phyloP scores from a whole-genome alignment of 2,888 invertebrate genomes.

The Cepaea hortensis region DNA sequence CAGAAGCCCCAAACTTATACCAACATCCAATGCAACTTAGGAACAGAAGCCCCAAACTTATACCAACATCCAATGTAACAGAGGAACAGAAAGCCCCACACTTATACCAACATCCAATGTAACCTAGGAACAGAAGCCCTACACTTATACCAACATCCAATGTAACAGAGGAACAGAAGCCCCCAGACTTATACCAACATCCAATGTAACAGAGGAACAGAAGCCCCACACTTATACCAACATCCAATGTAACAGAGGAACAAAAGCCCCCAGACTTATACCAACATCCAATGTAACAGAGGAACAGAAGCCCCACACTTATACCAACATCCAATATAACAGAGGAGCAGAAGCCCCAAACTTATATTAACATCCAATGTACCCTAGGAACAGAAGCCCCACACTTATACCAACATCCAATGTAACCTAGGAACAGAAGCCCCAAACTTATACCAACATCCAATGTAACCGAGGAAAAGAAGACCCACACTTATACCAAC shows the following conservation, averaged over 20 bases:
- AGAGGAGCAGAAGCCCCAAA: background rate
- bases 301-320: background rate
- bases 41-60: background rate
- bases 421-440: background rate
- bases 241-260: background rate
- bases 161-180: background rate
- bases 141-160: background rate
- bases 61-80: background rate
- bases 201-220: conserved; percentile 43
- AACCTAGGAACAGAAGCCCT: background rate
- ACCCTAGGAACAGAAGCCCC: background rate
- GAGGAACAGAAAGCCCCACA: background rate
- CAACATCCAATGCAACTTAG: conserved; percentile 75
- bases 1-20: conserved; percentile 31
- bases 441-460: conserved; percentile 76
- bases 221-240: background rate
- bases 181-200: conserved; percentile 75
- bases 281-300: conserved; percentile 75
- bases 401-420: background rate
- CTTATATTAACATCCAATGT: conserved; percentile 75
- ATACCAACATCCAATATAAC: background rate
- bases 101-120: conserved; percentile 75
- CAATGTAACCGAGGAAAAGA: background rate
- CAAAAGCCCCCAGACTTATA: conserved; percentile 10
- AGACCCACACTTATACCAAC: background rate